Evolutionary conservation across 2,888 invertebrate species (phyloP), one percentile per base, ranked within the genome.

Genomic region (Seira sanloemensis): DNA sequence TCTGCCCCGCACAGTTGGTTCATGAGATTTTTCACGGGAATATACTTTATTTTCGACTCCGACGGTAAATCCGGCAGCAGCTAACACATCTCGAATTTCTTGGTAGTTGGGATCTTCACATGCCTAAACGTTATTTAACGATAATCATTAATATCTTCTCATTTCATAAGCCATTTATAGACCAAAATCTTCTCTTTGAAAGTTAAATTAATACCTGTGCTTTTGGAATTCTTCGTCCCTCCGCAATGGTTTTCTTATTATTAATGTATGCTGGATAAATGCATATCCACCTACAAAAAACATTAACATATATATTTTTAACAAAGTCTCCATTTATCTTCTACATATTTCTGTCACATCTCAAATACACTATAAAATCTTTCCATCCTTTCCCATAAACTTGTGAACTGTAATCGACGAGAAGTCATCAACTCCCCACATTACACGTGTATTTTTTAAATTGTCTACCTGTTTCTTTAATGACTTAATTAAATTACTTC

Each of bases 181-280:
- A n/a, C n/a, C n/a, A n/a, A n/a, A n/a, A n/a, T n/a, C n/a, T n/a
- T n/a, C n/a, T n/a, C n/a, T n/a, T n/a, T n/a, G n/a, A n/a, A n/a
- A n/a, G n/a, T n/a, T n/a, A n/a, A n/a, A n/a, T n/a, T n/a, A n/a
- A n/a, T 90, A 93, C 93, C 91, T 94, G 94, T 0, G 94, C 93
- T 91, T 97, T 97, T 0, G 96, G 92, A 23, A 99, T 92, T 89
- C 95, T 94, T 37, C 99, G 93, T 2, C 99, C 99, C 91, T 98
- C 95, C 0, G 96, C 96, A 18, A 96, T 91, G 0, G 97, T 96
- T 91, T 97, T 98, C 91, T 97, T 98, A 90, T 95, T 97, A 91
- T 99, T 99, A 72, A 99, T 93, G 90, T 99, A 99, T 0, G 97
- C 96, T 78, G 99, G 99, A 91, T 99, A 99, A 86, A 99, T 95